Base-by-base conservation (phyloP, 1,140 invertebrate species). In the Zaprionus nigranus region DNA sequence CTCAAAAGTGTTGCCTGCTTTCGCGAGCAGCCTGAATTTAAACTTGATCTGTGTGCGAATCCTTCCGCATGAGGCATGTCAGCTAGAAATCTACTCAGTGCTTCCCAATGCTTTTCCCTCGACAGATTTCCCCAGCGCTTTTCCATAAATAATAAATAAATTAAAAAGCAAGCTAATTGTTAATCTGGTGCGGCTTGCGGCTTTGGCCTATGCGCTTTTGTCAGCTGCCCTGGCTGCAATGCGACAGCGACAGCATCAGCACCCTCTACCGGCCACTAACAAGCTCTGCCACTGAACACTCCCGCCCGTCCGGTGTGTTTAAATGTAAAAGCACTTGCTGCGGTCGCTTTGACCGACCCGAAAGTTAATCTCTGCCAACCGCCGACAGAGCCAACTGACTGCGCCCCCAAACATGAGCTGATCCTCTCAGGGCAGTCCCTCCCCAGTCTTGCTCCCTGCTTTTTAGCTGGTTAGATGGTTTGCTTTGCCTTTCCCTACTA, bases 311-410 rank as follows among this genome's bases (percentile, higher is more conserved):
- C 22, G 38, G 28, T 75, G 65, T 22, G 81, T 87, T 87, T 81
- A 88, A 87, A 84, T 88, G 85, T 81, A 88, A 90, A n/a, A 88
- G 84, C 85, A 88, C 84, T 88, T 88, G 85, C 85, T 88, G 85
- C 74, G 85, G 85, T 88, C 85, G 85, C 86, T 88, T 88, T 88
- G 85, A 85, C 79, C 86, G 85, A 90, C 79, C 86, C 86, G 83
- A 88, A 88, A 88, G 85, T 88, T 88, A 88, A 88, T 88, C 85
- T 88, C 85, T 90, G 75, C 85, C 85, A 85, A 88, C 81, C 85
- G 85, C 85, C 90, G 75, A 63, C 71, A 71, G 73, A 58, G 75
- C 75, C 57, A 53, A 75, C 62, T 59, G 28, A 43, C 20, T 53
- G 46, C n/a, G 15, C 34, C 9, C n/a, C 34, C 9, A n/a, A 56